Evolutionary conservation across 2,113 vertebrate genomes (phyloP), one percentile per base, ranked within the genome.

Genomic region (Alosa alosa): DNA sequence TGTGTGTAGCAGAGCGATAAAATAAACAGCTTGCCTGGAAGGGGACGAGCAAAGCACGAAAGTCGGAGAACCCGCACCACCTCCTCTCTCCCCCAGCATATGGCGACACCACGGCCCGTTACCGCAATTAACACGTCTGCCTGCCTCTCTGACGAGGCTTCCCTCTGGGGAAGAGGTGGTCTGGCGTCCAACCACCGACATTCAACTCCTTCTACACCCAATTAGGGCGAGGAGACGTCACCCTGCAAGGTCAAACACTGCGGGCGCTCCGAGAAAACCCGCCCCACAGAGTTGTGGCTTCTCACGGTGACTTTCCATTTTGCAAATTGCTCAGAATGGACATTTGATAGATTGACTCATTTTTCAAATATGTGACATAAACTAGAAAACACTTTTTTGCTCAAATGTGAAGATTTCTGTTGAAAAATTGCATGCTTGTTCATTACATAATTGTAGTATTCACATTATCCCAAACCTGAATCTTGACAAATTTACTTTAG

Each of bases 61-160:
- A 78, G 83, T 25, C 41, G 36, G 36, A 25, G 25, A 50, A 81
- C 22, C 18, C 11, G 52, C 46, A n/a, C 68, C 81, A 4, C 81
- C 78, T 81, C 83, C 81, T 45, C 31, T 31, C 83, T 87, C 49
- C 85, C 88, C 87, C 82, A 81, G 47, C 83, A 86, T 87, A 91
- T 49, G 83, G 88, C 41, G 41, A 86, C 83, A 52, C 82, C 60
- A 41, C 86, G 86, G 85, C 90, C 88, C 83, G 88, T 88, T 87
- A 87, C 88, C 87, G 83, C 82, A 87, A 88, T 92, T 93, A 90
- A 89, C 89, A 91, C 81, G 84, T 92, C 88, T 91, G 86, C 85
- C 87, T 91, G 86, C 85, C 52, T 64, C 85, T 89, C 85, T 89
- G 85, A 89, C 41, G 57, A 25, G 85, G 87, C 86, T 86, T 86